A percentile compares a stretch with the other conserved stretches of the same genome.
Conservation (phyloP, 2,888 invertebrate species). For the Lysandra coridon region DNA sequence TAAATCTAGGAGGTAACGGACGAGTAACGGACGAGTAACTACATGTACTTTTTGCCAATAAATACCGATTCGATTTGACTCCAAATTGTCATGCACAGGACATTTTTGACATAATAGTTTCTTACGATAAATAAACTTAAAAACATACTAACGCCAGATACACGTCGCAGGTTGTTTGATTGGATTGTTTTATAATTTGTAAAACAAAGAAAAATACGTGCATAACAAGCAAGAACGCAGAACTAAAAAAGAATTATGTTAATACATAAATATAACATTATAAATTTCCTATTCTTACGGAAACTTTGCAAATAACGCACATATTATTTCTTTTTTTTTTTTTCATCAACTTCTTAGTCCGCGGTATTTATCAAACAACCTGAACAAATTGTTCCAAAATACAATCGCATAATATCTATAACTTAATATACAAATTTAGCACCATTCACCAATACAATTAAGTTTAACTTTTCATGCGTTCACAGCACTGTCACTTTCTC, state of each 20-base stretch:
- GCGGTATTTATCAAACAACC: neutral
- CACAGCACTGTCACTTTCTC: too few species aligned
- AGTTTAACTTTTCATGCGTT: too few species aligned
- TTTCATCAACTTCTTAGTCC: too few species aligned
- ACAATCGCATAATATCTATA: neutral
- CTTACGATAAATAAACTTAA: neutral
- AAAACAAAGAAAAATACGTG: neutral
- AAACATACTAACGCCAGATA: neutral
- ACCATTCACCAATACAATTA: neutral
- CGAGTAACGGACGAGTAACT: slow-evolving; percentile 64
- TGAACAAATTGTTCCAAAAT: neutral
- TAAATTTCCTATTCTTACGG: too few species aligned
- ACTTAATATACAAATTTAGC: neutral
- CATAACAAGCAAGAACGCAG: too few species aligned
- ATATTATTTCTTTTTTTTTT: too few species aligned
- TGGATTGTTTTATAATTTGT: neutral
- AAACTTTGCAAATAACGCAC: too few species aligned
- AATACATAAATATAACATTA: too few species aligned
- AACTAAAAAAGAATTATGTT: too few species aligned
- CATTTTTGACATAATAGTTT: neutral
- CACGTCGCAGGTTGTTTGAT: neutral
- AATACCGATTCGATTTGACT: slow-evolving; percentile 1
- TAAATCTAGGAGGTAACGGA: slow-evolving; percentile 43
- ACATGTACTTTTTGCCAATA: slow-evolving; percentile 49
- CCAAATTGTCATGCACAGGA: slow-evolving; percentile 25